Base-by-base conservation (phyloP, 2,888 invertebrate genomes). In the Neoitamus cyanurus region DNA sequence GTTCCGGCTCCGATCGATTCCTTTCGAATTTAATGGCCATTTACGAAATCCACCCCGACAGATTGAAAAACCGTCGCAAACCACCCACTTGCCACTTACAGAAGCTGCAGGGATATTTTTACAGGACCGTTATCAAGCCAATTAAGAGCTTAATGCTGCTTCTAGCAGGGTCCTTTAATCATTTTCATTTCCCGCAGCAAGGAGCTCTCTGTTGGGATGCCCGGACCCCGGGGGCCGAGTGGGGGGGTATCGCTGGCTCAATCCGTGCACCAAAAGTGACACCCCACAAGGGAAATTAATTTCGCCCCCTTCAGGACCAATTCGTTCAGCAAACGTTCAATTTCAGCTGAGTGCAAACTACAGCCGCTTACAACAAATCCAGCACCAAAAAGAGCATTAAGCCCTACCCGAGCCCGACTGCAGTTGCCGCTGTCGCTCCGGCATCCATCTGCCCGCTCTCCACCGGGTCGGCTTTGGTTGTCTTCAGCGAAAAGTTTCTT, bases 231-330 rank as follows among this genome's bases (percentile, higher is more conserved):
- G 15, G 15, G 31, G 2, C 4, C 25, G 42, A 25, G 5, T 9
- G 9, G 13, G 28, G 6, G 11, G 13, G 37, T 13, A 46, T 77
- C 37, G n/a, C 46, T 46, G 28, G 25, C 46, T 46, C 77, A 77
- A 46, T 77, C 46, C 42, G 28, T 77, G 77, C 77, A 77, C n/a
- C 42, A 46, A 46, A 46, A 77, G 46, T 77, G 77, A 58, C 80
- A 80, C 31, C 80, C 58, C 80, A 80, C 80, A 31, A 58, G 80
- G 80, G 80, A 80, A 80, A 80, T 80, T 80, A 80, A 80, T 80
- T 80, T 80, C 9, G 31, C 15, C 20, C 68, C 48, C 58, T 34
- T 68, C 68, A 31, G 20, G 36, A 68, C 20, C 58, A 68, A 36
- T 34, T 80, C 68, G 58, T 58, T 80, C 25, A 36, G 42, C 48